These are phyloP conservation scores for Drosophila falleni DNA, from an alignment of 2,888 invertebrate genomes.

Conservation along the genomic window DNA sequence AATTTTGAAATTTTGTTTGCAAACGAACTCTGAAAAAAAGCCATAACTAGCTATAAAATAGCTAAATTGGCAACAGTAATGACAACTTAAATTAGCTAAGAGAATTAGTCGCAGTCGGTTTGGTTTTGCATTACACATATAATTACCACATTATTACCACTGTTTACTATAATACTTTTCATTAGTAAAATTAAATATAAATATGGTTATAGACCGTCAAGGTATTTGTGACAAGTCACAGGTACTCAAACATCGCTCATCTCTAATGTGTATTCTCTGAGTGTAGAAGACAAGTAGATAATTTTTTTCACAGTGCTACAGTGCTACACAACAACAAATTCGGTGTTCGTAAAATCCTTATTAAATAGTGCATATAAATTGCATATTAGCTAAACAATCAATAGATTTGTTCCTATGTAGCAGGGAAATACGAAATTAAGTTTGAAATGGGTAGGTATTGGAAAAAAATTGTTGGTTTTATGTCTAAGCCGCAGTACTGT, in stretches of 20 bases:
- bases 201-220: background rate
- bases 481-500: constrained; percentile 38
- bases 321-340: constrained; percentile 71
- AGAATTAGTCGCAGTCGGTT: background rate
- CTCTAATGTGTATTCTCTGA: constrained; percentile 63
- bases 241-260: constrained; percentile 26
- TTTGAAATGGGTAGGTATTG: constrained; percentile 46
- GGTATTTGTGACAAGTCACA: constrained; percentile 26
- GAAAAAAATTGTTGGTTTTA: constrained; percentile 24
- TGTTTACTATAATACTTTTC: too few species aligned
- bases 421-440: background rate
- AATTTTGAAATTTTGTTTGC: too few species aligned
- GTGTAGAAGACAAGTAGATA: constrained; percentile 62
- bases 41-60: too few species aligned
- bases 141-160: too few species aligned
- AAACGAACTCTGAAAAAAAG: too few species aligned
- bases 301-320: constrained; percentile 80
- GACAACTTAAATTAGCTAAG: background rate
- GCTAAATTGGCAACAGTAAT: too few species aligned
- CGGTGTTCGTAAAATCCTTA: constrained; percentile 36
- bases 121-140: too few species aligned
- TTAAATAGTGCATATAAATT: constrained; percentile 2
- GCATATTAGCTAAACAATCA: constrained; percentile 4
- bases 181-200: too few species aligned
- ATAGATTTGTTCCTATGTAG: constrained; percentile 35